phyloP scores from a whole-genome alignment of 2,888 invertebrate species.

The Troilus luridus region DNA sequence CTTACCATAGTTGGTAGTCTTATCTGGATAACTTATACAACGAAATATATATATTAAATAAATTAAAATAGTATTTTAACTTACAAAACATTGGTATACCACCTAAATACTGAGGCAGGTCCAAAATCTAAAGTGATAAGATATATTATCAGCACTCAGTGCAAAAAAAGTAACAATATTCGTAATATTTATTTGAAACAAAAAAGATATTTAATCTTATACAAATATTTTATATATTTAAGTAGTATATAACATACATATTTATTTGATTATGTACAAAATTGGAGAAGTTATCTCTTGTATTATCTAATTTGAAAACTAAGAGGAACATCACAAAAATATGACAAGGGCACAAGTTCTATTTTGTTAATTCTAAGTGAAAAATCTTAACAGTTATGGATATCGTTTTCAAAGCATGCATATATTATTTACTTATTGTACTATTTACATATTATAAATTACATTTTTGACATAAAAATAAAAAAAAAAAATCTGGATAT shows the following conservation, averaged over 20 bases:
- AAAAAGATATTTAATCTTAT: not conserved
- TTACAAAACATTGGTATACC: not conserved
- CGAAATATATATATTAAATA: not conserved
- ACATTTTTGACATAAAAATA: not conserved
- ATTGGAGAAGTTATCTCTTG: not conserved
- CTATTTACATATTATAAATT: not conserved
- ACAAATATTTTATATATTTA: not conserved
- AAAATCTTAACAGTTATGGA: not conserved
- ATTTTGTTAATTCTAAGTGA: not conserved
- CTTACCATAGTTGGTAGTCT: not conserved
- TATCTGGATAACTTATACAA: not conserved
- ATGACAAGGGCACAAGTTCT: not conserved
- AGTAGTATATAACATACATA: slow-evolving; percentile 10
- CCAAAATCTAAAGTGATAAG: not conserved
- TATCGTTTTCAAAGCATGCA: slow-evolving; percentile 3
- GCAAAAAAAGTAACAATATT: not conserved
- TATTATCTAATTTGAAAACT: not conserved
- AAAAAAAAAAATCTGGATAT: not conserved
- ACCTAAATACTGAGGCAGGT: not conserved
- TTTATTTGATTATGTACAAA: not conserved
- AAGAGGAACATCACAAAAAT: slow-evolving; percentile 26
- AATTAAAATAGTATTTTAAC: not conserved
- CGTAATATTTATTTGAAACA: not conserved
- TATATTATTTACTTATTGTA: not conserved
- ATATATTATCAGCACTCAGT: not conserved